Evolutionary conservation across 1,140 invertebrate genomes (phyloP).

Genomic region (Panulirus ornatus): DNA sequence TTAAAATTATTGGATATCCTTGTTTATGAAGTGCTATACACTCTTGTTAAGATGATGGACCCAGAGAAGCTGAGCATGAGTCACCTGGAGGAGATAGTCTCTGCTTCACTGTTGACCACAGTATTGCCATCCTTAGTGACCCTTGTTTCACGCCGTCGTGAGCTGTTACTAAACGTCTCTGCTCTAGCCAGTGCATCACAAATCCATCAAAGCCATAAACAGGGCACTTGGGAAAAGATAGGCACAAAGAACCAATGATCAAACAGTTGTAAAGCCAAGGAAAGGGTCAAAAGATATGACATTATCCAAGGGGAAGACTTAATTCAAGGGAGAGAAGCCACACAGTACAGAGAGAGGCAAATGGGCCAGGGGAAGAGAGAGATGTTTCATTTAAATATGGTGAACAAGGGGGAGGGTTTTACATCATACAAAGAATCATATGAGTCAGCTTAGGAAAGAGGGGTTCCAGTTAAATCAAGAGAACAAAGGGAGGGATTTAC

Average conservation of each 20-base stretch:
- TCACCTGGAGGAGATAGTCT: slow-evolving; percentile 55
- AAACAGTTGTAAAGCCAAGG: neutral
- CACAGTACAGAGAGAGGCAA: neutral
- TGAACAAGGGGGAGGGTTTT: neutral
- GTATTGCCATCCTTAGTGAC: slow-evolving; percentile 67
- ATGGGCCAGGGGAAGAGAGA: neutral
- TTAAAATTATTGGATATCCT: neutral
- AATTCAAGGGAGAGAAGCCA: neutral
- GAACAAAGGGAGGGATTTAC: too few relatives aligned
- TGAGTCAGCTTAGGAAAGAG: too few relatives aligned
- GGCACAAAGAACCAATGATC: neutral
- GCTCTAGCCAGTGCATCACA: slow-evolving; percentile 10
- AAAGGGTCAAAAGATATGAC: neutral
- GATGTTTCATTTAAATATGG: neutral
- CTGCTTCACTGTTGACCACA: slow-evolving; percentile 51
- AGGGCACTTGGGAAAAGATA: neutral
- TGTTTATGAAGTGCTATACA: neutral
- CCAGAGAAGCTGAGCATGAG: neutral
- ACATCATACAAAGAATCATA: neutral
- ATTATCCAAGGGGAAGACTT: neutral
- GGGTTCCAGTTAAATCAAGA: too few relatives aligned
- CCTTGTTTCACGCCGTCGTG: slow-evolving; percentile 40
- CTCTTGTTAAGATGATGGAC: neutral
- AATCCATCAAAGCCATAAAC: neutral
- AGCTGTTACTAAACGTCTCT: slow-evolving; percentile 59